Conservation (phyloP, 2,888 invertebrate species). For the Phalangium opilio region DNA sequence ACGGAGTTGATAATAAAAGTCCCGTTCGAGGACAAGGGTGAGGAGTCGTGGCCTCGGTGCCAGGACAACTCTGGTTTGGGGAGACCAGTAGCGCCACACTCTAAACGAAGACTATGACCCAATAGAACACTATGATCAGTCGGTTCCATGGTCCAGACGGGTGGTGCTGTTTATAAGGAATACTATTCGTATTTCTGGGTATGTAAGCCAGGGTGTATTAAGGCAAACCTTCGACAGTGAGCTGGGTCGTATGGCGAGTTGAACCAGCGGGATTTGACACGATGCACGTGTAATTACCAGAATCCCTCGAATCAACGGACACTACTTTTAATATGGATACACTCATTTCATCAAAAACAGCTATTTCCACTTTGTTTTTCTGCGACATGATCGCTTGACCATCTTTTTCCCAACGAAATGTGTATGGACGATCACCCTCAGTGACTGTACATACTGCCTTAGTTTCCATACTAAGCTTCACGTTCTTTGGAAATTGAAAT, state of each 20-base stretch:
- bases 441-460: not conserved
- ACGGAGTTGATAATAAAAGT: no score
- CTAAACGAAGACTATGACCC: not conserved
- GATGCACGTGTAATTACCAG: not conserved
- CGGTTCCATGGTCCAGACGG: conserved; percentile 6
- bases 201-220: no score
- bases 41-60: conserved; percentile 5
- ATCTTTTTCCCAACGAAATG: not conserved
- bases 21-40: no score
- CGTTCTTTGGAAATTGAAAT: not conserved
- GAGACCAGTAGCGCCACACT: conserved; percentile 7
- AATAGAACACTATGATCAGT: conserved; percentile 3
- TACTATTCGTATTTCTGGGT: not conserved
- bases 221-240: no score
- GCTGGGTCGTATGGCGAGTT: no score
- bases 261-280: not conserved
- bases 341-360: not conserved
- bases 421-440: not conserved
- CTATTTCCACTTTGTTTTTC: not conserved
- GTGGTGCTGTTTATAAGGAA: conserved; percentile 7
- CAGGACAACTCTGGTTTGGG: conserved; percentile 8
- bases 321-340: not conserved
- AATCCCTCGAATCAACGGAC: not conserved
- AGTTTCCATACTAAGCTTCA: not conserved
- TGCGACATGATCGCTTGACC: not conserved